Base-by-base conservation (phyloP, 1,140 invertebrate genomes). In the Olivierus martensii region DNA sequence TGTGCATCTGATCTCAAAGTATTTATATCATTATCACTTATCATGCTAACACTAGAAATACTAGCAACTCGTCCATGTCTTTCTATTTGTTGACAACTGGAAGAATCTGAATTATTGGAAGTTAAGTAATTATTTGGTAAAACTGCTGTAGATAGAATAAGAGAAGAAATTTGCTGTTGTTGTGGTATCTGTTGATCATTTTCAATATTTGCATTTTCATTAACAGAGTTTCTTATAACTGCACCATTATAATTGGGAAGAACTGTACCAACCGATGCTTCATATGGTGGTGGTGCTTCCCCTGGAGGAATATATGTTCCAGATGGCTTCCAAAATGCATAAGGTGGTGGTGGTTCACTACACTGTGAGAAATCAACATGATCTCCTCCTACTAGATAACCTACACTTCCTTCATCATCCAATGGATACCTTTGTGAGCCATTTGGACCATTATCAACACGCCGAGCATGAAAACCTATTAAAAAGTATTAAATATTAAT, bases 261-360 rank as follows among this genome's bases (percentile, higher is more conserved):
- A 28, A 28, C 28, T 2, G 28, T 28, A 9, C 28, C 28, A 28
- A 28, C 28, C 4, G 55, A 57, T 4, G 51, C 51, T 48, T 63
- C 62, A 42, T 63, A 63, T 10, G 59, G 54, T 22, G 62, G 62
- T 10, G 62, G 62, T 15, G 62, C 62, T 47, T 63, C 62, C n/a
- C 57, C 60, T 6, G 63, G 61, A 15, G 60, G 53, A 47, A 62
- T 57, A 39, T 58, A 61, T 17, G 53, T 59, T 35, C 63, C 62
- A 14, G 62, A 59, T 21, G 62, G 62, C 50, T 63, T 63, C 62
- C 62, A 63, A 15, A 63, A 57, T 14, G 61, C 56, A 36, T 63
- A 63, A 17, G 62, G 62, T 9, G 62, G 62, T 19, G 62, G 62
- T 10, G 62, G 62, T 10, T 63, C 62, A 46, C 57, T 57, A 43